A percentile compares a stretch with the other conserved stretches of the same genome.
Evolutionary conservation across 2,888 invertebrate genomes (phyloP).

Genomic region (Rugalucina vietnamica): DNA sequence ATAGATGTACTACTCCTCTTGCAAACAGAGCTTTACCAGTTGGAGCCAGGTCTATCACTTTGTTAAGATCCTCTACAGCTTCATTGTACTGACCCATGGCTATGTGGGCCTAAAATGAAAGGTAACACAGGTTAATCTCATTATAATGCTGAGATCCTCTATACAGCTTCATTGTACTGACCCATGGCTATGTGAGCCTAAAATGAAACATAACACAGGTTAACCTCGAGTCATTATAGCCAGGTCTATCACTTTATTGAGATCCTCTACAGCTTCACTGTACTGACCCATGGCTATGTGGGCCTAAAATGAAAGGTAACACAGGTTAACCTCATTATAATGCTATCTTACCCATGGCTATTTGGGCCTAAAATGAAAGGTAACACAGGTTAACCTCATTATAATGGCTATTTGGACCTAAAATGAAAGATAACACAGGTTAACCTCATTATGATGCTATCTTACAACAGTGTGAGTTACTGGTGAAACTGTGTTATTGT

Average conservation of each 20-base stretch:
- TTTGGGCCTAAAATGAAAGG: constrained; percentile 66
- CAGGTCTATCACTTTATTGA: constrained; percentile 65
- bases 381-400: no score
- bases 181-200: constrained; percentile 72
- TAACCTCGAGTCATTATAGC: no score
- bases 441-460: no score
- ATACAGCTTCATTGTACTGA: constrained; percentile 70
- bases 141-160: constrained; percentile 68
- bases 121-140: no score
- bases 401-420: constrained; percentile 71
- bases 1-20: constrained; percentile 72
- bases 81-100: constrained; percentile 67
- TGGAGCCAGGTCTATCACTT: constrained; percentile 63
- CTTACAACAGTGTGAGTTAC: no score
- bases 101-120: constrained; percentile 69
- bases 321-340: no score
- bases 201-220: constrained; percentile 31
- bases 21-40: constrained; percentile 68
- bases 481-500: no score
- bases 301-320: constrained; percentile 66
- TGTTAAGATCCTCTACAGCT: constrained; percentile 71
- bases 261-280: constrained; percentile 70
- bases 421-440: constrained; percentile 31
- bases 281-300: constrained; percentile 70
- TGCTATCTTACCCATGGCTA: constrained; percentile 66